These are phyloP conservation scores for Argyresthia goedartella DNA, from an alignment of 2,888 invertebrate genomes.

Conservation along the genomic window DNA sequence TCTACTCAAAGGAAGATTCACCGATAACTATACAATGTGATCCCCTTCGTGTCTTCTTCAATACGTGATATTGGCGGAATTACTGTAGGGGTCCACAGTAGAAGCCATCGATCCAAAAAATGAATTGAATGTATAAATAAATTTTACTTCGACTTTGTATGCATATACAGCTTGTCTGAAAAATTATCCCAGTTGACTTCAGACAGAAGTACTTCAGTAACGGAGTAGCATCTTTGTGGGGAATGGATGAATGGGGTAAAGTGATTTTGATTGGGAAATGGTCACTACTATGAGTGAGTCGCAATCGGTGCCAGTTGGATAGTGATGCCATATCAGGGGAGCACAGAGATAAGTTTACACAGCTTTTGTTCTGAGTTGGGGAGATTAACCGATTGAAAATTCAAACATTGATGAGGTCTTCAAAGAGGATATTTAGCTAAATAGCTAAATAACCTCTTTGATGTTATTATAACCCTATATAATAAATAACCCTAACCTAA, in stretches of 20 bases:
- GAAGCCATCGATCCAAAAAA: too few relatives aligned
- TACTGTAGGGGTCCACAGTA: too few relatives aligned
- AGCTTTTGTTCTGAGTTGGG: conserved; percentile 2
- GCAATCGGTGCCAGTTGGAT: neutral
- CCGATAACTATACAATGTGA: too few relatives aligned
- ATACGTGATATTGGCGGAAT: too few relatives aligned
- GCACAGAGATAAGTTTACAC: conserved; percentile 1
- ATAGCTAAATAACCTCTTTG: too few relatives aligned
- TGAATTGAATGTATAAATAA: too few relatives aligned
- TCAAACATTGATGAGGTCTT: conserved; percentile 3
- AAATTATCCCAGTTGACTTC: neutral
- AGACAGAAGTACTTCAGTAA: conserved; percentile 5
- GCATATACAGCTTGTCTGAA: neutral
- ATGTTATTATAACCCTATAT: too few relatives aligned
- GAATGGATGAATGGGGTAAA: neutral
- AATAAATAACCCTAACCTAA: too few relatives aligned
- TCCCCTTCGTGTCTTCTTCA: too few relatives aligned
- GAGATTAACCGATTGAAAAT: conserved; percentile 5
- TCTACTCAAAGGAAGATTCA: too few relatives aligned
- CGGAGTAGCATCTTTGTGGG: neutral
- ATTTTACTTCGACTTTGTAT: neutral
- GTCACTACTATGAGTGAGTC: conserved; percentile 4
- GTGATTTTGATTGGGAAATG: conserved; percentile 4
- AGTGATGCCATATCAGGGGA: neutral
- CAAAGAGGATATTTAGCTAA: too few relatives aligned